Evolutionary conservation across 1,140 invertebrate genomes (phyloP), one percentile per base, ranked within the genome.

Genomic region (Leptinotarsa defecta): DNA sequence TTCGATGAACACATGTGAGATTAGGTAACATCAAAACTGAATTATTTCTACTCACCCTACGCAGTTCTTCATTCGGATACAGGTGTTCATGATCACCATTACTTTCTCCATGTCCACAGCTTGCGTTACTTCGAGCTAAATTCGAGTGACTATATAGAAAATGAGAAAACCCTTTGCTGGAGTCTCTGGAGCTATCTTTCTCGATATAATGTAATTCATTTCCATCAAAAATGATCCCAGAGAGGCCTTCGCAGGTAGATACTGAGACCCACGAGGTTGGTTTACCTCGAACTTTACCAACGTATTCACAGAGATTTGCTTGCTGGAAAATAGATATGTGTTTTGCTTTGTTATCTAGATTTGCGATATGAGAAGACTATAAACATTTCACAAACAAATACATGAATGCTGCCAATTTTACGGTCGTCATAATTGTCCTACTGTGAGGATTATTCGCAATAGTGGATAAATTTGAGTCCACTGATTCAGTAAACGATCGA

Each of bases 201-300:
- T 94, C 86, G 19, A 98, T 90, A 83, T 96, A 94, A 85, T 93
- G 92, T 79, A 92, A 90, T 61, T 91, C 88, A 63, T 88, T 83
- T 3, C 94, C 94, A 85, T 96, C 94, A 82, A 90, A 94, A 74
- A 97, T 89, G n/a, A 95, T 89, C 48, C 96, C 96, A 72, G 92
- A 91, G 62, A 97, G 86, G 15, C 89, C 89, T 49, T 87, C 86
- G 83, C 96, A 97, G 11, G 95, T 96, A 64, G 95, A 97, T 15
- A 97, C 78, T 0, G 95, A 95, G 63, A 90, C 95, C 91, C 92
- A 94, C 1, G 95, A 96, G 48, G 89, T 86, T 6, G 89, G 87
- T 75, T 90, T 86, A 71, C 89, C 91, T 76, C 91, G 86, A 19
- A 97, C 89, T 62, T 87, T 91, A 27, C 96, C 96, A 83, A 93